These are phyloP conservation scores for Dioctria linearis DNA, from an alignment of 2,888 invertebrate species.

Conservation along the genomic window DNA sequence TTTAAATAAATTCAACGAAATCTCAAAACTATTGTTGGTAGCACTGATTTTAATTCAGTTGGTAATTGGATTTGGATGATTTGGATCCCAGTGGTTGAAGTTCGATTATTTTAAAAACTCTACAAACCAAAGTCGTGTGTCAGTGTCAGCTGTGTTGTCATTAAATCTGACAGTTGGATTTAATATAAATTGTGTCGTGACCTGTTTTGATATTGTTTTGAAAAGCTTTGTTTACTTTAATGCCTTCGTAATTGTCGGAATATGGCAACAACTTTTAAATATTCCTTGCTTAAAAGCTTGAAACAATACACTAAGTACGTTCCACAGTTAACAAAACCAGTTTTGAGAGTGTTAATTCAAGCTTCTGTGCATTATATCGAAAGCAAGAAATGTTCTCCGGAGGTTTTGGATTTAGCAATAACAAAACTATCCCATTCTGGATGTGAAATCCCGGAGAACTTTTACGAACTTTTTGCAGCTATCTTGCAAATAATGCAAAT, in stretches of 20 bases:
- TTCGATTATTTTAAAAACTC: no score
- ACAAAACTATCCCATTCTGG: conserved; percentile 69
- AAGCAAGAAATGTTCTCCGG: conserved; percentile 69
- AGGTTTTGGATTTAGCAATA: conserved; percentile 69
- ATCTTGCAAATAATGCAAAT: conserved; percentile 72
- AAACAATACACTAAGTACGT: conserved; percentile 67
- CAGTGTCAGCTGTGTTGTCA: no score
- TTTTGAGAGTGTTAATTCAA: conserved; percentile 69
- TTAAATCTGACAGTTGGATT: no score
- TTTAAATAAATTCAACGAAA: no score
- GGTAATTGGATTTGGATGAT: no score
- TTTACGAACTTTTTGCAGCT: conserved; percentile 73
- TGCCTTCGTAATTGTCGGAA: conserved; percentile 44
- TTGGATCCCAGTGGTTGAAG: no score
- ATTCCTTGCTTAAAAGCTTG: conserved; percentile 66
- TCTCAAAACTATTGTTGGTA: no score
- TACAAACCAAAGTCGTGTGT: no score
- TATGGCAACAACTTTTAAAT: conserved; percentile 68
- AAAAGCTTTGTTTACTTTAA: background rate
- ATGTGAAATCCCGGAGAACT: conserved; percentile 69
- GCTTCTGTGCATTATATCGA: conserved; percentile 71
- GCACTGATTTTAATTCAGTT: no score
- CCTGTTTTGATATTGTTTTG: no score
- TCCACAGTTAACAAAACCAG: conserved; percentile 69
- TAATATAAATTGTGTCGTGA: no score